phyloP scores from a whole-genome alignment of 2,888 invertebrate genomes.

The Tribolium freemani region DNA sequence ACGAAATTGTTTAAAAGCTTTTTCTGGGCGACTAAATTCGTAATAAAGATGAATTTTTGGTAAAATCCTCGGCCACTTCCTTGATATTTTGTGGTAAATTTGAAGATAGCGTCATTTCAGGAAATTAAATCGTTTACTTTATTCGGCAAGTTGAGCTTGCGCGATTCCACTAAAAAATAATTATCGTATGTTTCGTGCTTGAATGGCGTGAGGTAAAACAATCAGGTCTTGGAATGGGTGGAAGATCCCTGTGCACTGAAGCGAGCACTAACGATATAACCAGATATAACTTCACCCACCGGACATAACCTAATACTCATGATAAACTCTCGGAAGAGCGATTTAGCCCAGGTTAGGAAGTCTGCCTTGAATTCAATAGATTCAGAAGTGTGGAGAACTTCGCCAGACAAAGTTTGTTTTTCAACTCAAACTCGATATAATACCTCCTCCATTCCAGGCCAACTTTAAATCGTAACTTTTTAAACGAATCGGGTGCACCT shows the following conservation, averaged over 20 bases:
- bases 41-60: neutral
- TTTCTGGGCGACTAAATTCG: neutral
- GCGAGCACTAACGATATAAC: slow-evolving; percentile 53
- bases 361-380: slow-evolving; percentile 47
- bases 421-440: slow-evolving; percentile 36
- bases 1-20: neutral
- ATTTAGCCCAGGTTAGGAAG: slow-evolving; percentile 56
- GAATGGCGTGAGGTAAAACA: slow-evolving; percentile 39
- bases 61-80: neutral
- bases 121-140: slow-evolving; percentile 25
- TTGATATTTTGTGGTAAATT: neutral
- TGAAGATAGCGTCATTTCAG: slow-evolving; percentile 22
- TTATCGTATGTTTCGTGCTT: slow-evolving; percentile 18
- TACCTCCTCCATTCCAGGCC: slow-evolving; percentile 15
- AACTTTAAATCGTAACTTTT: slow-evolving; percentile 35
- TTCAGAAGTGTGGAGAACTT: slow-evolving; percentile 35
- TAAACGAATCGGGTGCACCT: neutral
- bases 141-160: slow-evolving; percentile 2
- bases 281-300: slow-evolving; percentile 60
- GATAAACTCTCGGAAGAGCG: slow-evolving; percentile 60
- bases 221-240: slow-evolving; percentile 9
- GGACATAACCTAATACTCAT: slow-evolving; percentile 61
- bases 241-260: slow-evolving; percentile 40
- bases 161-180: slow-evolving; percentile 19
- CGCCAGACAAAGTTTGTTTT: slow-evolving; percentile 36